phyloP scores from a whole-genome alignment of 2,888 invertebrate species.

The Prosopocoilus inquinatus region DNA sequence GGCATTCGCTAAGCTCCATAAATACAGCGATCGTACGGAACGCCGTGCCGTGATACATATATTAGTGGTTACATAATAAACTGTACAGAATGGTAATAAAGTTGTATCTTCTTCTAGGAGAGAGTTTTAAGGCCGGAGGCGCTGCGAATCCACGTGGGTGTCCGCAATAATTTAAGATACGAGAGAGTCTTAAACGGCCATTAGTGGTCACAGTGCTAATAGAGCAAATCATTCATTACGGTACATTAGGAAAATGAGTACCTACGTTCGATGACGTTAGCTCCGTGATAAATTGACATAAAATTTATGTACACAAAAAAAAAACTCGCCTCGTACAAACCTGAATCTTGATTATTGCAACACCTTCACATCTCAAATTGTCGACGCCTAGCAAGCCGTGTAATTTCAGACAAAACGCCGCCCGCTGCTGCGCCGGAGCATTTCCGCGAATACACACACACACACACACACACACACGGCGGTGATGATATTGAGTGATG shows the following conservation, averaged over 20 bases:
- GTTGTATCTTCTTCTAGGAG: constrained; percentile 21
- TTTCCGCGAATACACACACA: no score
- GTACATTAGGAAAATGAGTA: constrained; percentile 5
- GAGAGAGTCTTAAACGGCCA: constrained; percentile 11
- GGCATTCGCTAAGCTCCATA: neutral
- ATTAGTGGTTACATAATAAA: constrained; percentile 23
- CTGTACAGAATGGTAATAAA: constrained; percentile 22
- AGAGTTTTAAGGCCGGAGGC: constrained; percentile 8
- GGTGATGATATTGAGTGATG: no score
- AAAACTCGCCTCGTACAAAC: no score
- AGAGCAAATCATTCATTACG: constrained; percentile 14
- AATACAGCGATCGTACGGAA: constrained; percentile 1
- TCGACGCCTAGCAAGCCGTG: no score
- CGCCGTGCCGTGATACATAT: constrained; percentile 1
- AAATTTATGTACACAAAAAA: neutral
- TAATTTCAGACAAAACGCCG: no score
- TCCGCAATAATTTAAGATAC: constrained; percentile 21
- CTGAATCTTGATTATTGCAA: no score
- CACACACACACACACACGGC: no score
- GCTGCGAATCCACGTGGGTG: constrained; percentile 24
- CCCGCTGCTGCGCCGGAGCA: no score
- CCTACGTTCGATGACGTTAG: constrained; percentile 1
- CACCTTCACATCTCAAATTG: no score
- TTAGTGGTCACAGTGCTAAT: constrained; percentile 17
- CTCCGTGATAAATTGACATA: neutral